These are phyloP conservation scores for Selene dorsalis DNA, from an alignment of 2,797 vertebrate species.

Conservation along the genomic window DNA sequence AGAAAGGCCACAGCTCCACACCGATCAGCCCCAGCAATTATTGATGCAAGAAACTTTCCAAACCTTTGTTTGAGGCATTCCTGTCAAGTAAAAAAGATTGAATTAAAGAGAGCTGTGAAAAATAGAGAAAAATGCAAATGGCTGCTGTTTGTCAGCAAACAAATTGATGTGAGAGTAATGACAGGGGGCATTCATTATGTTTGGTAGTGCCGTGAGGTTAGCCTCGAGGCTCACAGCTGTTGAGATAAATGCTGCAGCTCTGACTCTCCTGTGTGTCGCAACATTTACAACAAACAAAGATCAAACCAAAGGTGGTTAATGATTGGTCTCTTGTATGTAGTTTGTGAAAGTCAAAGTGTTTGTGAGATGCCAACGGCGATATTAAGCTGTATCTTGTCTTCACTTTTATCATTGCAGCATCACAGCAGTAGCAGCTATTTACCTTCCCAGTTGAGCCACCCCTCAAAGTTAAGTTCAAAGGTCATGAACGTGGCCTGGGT, in stretches of 20 bases:
- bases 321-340: background rate
- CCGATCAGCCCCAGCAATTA: no score
- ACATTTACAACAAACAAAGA: slow-evolving; percentile 15
- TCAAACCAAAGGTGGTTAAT: background rate
- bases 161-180: slow-evolving; percentile 23
- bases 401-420: background rate
- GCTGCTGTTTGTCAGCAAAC: slow-evolving; percentile 24
- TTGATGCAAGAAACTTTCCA: background rate
- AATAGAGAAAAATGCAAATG: background rate
- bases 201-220: background rate
- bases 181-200: slow-evolving; percentile 21
- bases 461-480: slow-evolving; percentile 41
- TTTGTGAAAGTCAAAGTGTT: background rate
- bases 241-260: slow-evolving; percentile 20
- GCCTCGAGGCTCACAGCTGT: slow-evolving; percentile 31
- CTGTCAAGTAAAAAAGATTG: slow-evolving; percentile 3
- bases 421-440: background rate
- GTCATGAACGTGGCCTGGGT: slow-evolving; percentile 42
- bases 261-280: slow-evolving; percentile 16
- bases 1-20: no score
- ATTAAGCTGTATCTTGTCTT: background rate
- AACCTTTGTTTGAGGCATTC: slow-evolving; percentile 21
- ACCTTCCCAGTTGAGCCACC: slow-evolving; percentile 2
- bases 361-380: background rate
- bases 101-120: background rate